Evolutionary conservation across 1,140 invertebrate species (phyloP).

Genomic region (Centruroides vittatus): DNA sequence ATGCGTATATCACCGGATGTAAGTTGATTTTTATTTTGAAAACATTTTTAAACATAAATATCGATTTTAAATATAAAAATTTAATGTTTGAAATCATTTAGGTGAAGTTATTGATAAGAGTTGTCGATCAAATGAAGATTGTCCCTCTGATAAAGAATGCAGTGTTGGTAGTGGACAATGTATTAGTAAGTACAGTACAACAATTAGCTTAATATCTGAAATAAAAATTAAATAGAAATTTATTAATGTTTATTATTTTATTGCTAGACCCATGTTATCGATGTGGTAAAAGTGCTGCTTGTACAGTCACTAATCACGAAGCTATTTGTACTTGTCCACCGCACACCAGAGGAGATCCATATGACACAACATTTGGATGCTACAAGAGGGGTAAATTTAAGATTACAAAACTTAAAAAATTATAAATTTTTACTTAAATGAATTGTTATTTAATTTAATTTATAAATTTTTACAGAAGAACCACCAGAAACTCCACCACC

Average conservation of each 20-base stretch:
- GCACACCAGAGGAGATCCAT: conserved; percentile 50
- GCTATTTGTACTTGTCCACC: conserved; percentile 59
- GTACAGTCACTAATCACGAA: conserved; percentile 58
- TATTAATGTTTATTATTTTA: no score
- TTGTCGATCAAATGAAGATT: conserved; percentile 57
- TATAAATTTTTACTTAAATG: no score
- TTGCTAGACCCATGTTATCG: conserved; percentile 51
- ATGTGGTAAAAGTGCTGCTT: conserved; percentile 62
- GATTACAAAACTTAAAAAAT: no score
- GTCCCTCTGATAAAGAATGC: conserved; percentile 58
- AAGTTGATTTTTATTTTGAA: conserved; percentile 17
- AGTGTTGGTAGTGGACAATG: conserved; percentile 29
- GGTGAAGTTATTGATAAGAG: conserved; percentile 49
- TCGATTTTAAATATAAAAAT: background rate
- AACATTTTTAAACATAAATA: background rate
- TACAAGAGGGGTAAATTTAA: conserved; percentile 28
- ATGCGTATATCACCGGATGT: conserved; percentile 51
- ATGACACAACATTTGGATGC: conserved; percentile 41
- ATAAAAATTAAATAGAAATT: no score
- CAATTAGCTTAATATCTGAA: no score
- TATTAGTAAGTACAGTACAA: conserved; percentile 18
- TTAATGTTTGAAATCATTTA: conserved; percentile 16
- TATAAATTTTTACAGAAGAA: no score
- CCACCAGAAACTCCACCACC: no score
- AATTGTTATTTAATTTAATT: no score